Percentiles rank a stretch among this genome's conserved stretches.
phyloP scores from a whole-genome alignment of 2,113 vertebrate species.

The Galbula dea region DNA sequence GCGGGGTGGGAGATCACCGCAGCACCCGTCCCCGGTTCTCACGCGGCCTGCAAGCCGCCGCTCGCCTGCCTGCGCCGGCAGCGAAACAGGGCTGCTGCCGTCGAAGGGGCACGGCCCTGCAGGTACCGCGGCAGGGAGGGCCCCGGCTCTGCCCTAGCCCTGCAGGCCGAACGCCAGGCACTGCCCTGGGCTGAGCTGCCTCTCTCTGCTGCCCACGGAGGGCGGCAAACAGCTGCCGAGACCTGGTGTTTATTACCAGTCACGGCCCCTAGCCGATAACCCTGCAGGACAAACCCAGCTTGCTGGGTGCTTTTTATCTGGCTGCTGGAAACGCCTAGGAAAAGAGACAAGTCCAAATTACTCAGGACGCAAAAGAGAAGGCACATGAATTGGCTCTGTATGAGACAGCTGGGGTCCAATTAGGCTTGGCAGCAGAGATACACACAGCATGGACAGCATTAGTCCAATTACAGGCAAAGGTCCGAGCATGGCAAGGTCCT shows the following conservation, averaged over 20 bases:
- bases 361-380: not conserved
- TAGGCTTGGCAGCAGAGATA: not conserved
- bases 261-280: not conserved
- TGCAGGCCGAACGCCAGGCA: not conserved
- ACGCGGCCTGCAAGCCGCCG: not conserved
- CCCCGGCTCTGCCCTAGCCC: not conserved
- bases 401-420: not conserved
- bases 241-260: accelerated
- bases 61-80: not conserved
- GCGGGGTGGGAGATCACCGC: not conserved
- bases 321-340: not conserved
- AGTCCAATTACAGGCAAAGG: not conserved
- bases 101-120: not conserved
- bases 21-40: too few species aligned
- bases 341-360: not conserved
- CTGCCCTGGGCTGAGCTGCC: not conserved
- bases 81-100: not conserved
- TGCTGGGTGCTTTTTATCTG: accelerated
- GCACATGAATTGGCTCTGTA: not conserved
- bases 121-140: not conserved
- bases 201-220: not conserved
- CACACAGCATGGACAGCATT: accelerated
- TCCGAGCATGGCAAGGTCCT: accelerated
- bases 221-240: not conserved
- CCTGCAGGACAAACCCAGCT: not conserved